Evolutionary conservation across 2,113 vertebrate species (phyloP).

Genomic region (Athene cunicularia): DNA sequence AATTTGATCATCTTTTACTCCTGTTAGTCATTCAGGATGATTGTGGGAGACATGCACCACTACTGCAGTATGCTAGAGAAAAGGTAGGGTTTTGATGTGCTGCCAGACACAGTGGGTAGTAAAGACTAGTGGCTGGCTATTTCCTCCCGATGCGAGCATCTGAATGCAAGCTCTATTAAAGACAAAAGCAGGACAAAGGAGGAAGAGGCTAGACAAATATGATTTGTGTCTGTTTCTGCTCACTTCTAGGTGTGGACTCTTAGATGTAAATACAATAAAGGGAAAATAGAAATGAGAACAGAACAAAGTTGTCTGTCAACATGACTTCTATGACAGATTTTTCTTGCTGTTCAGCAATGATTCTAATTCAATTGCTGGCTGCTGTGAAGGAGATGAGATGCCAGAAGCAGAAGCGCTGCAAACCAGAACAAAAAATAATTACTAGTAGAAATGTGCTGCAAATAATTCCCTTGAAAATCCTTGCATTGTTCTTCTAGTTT

Average conservation of each 20-base stretch:
- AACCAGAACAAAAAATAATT: slow-evolving; percentile 73
- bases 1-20: neutral
- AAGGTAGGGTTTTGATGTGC: neutral
- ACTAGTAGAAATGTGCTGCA: slow-evolving; percentile 63
- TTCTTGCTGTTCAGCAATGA: slow-evolving; percentile 66
- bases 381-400: slow-evolving; percentile 74
- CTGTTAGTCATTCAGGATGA: slow-evolving; percentile 19
- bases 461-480: slow-evolving; percentile 58
- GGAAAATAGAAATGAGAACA: slow-evolving; percentile 47
- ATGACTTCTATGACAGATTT: slow-evolving; percentile 67
- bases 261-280: slow-evolving; percentile 60
- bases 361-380: slow-evolving; percentile 73
- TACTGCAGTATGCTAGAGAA: neutral
- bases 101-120: slow-evolving; percentile 39
- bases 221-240: slow-evolving; percentile 14
- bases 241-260: slow-evolving; percentile 44
- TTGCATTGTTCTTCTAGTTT: slow-evolving; percentile 24
- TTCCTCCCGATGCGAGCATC: neutral
- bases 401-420: slow-evolving; percentile 66
- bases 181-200: slow-evolving; percentile 46
- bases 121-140: neutral
- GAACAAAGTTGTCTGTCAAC: slow-evolving; percentile 67
- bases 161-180: neutral
- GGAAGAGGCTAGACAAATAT: neutral
- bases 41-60: neutral